Percentiles rank a stretch among this genome's conserved stretches.
Evolutionary conservation across 2,888 invertebrate genomes (phyloP).

Genomic region (Allolobophora icterica): DNA sequence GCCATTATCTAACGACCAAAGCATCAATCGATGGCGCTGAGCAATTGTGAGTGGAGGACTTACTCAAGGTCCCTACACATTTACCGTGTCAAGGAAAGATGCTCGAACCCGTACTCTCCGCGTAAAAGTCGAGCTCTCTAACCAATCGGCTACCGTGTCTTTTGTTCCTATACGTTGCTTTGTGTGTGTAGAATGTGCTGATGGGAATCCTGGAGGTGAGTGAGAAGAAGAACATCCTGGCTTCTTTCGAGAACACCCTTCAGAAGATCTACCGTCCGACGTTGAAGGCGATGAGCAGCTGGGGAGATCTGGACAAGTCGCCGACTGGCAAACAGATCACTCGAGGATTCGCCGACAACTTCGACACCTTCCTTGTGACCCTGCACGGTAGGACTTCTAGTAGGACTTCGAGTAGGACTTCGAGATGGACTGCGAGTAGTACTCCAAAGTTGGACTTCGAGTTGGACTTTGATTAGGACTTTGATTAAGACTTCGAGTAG

Average conservation of each 20-base stretch:
- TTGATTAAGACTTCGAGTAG: no score
- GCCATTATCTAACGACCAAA: not conserved
- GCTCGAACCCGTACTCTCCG: no score
- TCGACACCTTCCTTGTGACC: slow-evolving; percentile 54
- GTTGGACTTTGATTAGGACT: no score
- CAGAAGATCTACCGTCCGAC: not conserved
- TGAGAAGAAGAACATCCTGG: slow-evolving; percentile 9
- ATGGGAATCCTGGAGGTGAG: not conserved
- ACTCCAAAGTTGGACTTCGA: no score
- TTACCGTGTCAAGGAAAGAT: no score
- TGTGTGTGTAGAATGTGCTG: not conserved
- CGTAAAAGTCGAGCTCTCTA: no score
- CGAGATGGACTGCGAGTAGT: no score
- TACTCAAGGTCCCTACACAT: no score
- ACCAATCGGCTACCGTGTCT: not conserved
- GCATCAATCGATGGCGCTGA: not conserved
- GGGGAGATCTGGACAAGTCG: slow-evolving; percentile 54
- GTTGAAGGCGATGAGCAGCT: slow-evolving; percentile 40
- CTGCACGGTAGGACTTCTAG: slow-evolving; percentile 50
- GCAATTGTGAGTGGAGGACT: no score
- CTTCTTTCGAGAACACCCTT: not conserved
- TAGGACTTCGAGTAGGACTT: no score
- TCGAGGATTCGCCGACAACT: slow-evolving; percentile 53
- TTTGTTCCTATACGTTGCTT: not conserved
- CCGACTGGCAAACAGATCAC: slow-evolving; percentile 54